Evolutionary conservation across 2,888 invertebrate genomes (phyloP), one percentile per base, ranked within the genome.

Genomic region (Pseudococcus viburni): DNA sequence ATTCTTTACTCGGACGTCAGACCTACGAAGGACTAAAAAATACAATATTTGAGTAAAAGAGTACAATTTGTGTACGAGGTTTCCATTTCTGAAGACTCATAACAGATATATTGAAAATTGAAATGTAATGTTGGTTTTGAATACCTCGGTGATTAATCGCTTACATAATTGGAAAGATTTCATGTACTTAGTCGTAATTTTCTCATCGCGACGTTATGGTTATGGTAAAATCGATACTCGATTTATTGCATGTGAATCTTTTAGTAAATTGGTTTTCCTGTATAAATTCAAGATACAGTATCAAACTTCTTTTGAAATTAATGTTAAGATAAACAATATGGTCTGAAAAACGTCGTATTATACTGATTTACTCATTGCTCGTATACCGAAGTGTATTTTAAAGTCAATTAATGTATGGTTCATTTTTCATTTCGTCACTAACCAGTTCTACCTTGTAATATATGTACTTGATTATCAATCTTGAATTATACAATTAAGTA

Each of bases 401-500:
- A 9, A 64, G 11, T 42, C 9, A 33, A 33, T 59, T 59, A 19
- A 33, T 33, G 33, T 33, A 17, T 17, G 33, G 39, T 33, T 33
- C 17, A 73, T 17, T 6, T 15, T 19, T 73, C 33, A 19, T 73
- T 73, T 73, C 73, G 73, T 73, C 73, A 73, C 73, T 73, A 73
- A 73, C 73, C 73, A 73, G 73, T 73, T 73, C 33, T 33, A 73
- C 17, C 9, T 73, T 15, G 26, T 33, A 73, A 73, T 59, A 19
- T 19, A 19, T 12, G 0, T 73, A 73, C 73, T 33, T 73, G 0
- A 73, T 73, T 73, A 73, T 73, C n/a, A 73, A 15, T 33, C 73
- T 73, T 73, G 33, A 73, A 73, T 33, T 33, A 73, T 33, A 17
- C 73, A 73, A 33, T 73, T 73, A 33, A 64, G 26, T 73, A 33